Evolutionary conservation across 2,113 vertebrate species (phyloP).

Genomic region (Gymnorhina tibicen): DNA sequence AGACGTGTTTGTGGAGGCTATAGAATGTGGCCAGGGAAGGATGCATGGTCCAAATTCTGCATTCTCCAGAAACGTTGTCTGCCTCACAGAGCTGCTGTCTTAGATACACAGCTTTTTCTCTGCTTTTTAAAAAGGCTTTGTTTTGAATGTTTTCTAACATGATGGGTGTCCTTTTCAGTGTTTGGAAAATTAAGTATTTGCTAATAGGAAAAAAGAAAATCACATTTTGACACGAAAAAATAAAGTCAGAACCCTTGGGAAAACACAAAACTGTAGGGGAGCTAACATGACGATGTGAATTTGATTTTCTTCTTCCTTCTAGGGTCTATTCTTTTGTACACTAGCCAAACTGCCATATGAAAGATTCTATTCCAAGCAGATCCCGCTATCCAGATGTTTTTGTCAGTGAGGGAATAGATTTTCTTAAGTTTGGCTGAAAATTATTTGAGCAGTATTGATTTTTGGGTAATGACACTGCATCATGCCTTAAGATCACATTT

Average conservation of each 20-base stretch:
- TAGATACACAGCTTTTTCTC: not conserved
- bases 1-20: not conserved
- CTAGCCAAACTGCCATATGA: not conserved
- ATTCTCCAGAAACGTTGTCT: not conserved
- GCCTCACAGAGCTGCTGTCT: not conserved
- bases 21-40: not conserved
- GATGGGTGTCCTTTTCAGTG: not conserved
- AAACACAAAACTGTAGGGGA: not conserved
- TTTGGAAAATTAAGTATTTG: not conserved
- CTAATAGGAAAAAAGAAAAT: not conserved
- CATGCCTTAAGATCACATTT: not conserved
- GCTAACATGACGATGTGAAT: not conserved
- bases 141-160: not conserved
- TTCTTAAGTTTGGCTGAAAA: not conserved
- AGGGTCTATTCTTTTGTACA: not conserved
- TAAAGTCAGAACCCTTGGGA: not conserved
- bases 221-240: not conserved
- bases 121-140: not conserved
- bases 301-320: not conserved
- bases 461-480: not conserved
- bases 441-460: not conserved
- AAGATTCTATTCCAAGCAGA: not conserved
- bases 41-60: not conserved
- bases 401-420: not conserved
- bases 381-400: not conserved